Conservation (phyloP, 2,888 invertebrate species). For the Tanytarsus gracilentus region DNA sequence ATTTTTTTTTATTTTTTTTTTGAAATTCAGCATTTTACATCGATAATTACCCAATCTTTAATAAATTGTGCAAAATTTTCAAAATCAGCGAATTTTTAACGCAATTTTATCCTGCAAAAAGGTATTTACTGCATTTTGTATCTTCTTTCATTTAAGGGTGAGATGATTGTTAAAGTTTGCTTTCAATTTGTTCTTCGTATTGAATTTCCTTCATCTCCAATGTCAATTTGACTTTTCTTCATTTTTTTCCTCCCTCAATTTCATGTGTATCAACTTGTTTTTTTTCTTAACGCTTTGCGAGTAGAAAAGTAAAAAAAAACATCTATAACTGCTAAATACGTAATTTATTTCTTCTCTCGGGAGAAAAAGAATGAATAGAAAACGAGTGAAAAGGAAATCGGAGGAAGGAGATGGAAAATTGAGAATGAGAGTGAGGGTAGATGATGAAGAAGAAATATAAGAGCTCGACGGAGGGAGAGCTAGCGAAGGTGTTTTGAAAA, state of each 20-base stretch:
- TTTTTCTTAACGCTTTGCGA: not conserved
- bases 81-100: too few relatives aligned
- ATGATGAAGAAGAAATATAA: too few relatives aligned
- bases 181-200: not conserved
- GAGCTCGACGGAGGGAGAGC: too few relatives aligned
- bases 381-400: not conserved
- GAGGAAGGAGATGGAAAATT: not conserved
- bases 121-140: too few relatives aligned
- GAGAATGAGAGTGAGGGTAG: too few relatives aligned
- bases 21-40: too few relatives aligned
- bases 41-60: too few relatives aligned
- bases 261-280: not conserved
- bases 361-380: not conserved
- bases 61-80: too few relatives aligned
- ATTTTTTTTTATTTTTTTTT: too few relatives aligned
- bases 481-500: too few relatives aligned
- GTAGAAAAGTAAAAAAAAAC: not conserved
- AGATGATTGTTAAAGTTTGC: not conserved
- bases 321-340: slow-evolving; percentile 21
- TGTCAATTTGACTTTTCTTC: not conserved
- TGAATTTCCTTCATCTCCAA: not conserved
- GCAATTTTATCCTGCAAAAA: too few relatives aligned
- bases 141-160: too few relatives aligned
- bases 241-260: not conserved
- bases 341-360: slow-evolving; percentile 21